Conservation (phyloP, 2,888 invertebrate genomes). For the Platycnemis pennipes region DNA sequence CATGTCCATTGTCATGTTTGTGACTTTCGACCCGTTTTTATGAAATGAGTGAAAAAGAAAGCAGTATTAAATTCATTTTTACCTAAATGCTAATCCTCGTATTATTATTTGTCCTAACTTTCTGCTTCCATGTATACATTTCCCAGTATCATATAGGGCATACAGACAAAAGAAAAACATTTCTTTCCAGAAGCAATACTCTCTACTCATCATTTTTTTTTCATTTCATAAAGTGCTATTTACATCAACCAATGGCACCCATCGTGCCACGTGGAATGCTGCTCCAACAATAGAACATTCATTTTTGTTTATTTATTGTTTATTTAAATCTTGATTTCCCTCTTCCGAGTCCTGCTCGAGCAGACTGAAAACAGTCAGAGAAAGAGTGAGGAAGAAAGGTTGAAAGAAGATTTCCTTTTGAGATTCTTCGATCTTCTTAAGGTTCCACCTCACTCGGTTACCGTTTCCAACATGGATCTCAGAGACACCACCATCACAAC, state of each 20-base stretch:
- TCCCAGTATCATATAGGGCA: neutral
- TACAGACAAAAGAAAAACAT: neutral
- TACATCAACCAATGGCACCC: neutral
- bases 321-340: neutral
- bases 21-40: neutral
- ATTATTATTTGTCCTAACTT: neutral
- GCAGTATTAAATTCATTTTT: slow-evolving; percentile 43
- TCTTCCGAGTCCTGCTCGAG: slow-evolving; percentile 27
- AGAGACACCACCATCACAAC: neutral
- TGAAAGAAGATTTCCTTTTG: neutral
- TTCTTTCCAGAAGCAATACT: slow-evolving; percentile 1
- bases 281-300: neutral
- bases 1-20: neutral
- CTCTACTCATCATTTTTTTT: slow-evolving; percentile 8
- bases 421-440: neutral
- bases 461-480: neutral
- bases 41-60: slow-evolving; percentile 41
- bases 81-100: neutral
- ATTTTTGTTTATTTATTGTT: neutral
- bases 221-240: slow-evolving; percentile 28
- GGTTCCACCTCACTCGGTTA: neutral
- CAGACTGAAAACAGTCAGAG: neutral
- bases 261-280: neutral
- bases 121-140: neutral
- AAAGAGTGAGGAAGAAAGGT: neutral